Conservation (phyloP, 2,797 vertebrate genomes). For the Lates japonicus region DNA sequence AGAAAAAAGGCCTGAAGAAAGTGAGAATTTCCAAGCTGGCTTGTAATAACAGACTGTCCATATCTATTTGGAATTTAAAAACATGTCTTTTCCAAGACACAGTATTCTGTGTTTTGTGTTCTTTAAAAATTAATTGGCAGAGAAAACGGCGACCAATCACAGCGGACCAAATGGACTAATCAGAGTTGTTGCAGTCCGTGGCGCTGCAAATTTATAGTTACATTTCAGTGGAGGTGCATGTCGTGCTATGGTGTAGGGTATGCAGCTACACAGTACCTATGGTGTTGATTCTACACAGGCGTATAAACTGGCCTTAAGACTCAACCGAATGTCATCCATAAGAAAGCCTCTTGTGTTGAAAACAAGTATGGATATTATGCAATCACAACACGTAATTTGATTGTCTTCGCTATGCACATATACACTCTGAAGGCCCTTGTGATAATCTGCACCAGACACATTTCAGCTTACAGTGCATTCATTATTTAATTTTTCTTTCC, state of each 20-base stretch:
- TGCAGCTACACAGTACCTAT: too few relatives aligned
- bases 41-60: background rate
- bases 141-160: background rate
- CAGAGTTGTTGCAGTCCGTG: too few relatives aligned
- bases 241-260: too few relatives aligned
- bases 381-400: background rate
- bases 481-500: slow-evolving; percentile 35
- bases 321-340: background rate
- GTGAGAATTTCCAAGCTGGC: background rate
- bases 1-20: background rate
- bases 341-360: background rate
- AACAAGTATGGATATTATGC: background rate
- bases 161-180: too few relatives aligned
- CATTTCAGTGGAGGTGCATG: too few relatives aligned
- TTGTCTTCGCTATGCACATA: background rate
- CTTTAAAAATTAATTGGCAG: background rate
- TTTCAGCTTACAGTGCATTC: background rate
- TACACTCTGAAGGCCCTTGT: background rate
- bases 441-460: background rate
- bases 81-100: background rate
- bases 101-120: background rate
- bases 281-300: too few relatives aligned
- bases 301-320: background rate
- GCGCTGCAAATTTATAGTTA: too few relatives aligned
- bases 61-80: slow-evolving; percentile 11